Evolutionary conservation across 1,140 invertebrate genomes (phyloP), one percentile per base, ranked within the genome.

Genomic region (Drosophila suzukii): DNA sequence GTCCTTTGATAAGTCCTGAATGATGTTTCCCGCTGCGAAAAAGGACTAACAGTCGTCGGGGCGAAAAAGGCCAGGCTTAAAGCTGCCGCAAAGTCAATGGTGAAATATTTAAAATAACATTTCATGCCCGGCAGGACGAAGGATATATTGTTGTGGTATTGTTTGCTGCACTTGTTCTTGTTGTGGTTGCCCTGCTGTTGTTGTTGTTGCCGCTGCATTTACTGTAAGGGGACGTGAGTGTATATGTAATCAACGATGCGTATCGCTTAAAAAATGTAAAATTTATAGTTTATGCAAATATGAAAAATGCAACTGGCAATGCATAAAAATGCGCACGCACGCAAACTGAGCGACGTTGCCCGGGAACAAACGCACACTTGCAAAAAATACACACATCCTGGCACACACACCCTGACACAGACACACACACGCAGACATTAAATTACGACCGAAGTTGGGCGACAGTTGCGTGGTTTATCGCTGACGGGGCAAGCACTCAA

Each of bases 221-320:
- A 34, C 20, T 54, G 71, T 12, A 54, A 30, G 46, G 34, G 56
- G 11, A 66, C 46, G 63, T 66, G 65, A 66, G 34, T 43, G 44
- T 20, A 47, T 70, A 46, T 68, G 85, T 77, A 89, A 89, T 89
- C 84, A 89, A 89, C 84, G 84, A 89, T 89, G 84, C 84, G 84
- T 89, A 89, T 89, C 84, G 84, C 81, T 89, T 89, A 89, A 89
- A 88, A 89, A 89, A 89, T 89, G 84, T 90, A 90, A 84, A 89
- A 89, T 89, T 89, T 89, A 89, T 89, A 89, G 84, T 89, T 89
- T 89, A 89, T 89, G 84, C 84, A 89, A 89, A 89, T 89, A 89
- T 89, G 85, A 89, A 89, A 89, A 89, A 89, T 89, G 84, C 84
- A 90, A 81, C 84, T 89, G 85, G 80, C 81, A 84, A 89, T 89